Conservation (phyloP, 1,140 invertebrate species). For the Calosoma granatense region DNA sequence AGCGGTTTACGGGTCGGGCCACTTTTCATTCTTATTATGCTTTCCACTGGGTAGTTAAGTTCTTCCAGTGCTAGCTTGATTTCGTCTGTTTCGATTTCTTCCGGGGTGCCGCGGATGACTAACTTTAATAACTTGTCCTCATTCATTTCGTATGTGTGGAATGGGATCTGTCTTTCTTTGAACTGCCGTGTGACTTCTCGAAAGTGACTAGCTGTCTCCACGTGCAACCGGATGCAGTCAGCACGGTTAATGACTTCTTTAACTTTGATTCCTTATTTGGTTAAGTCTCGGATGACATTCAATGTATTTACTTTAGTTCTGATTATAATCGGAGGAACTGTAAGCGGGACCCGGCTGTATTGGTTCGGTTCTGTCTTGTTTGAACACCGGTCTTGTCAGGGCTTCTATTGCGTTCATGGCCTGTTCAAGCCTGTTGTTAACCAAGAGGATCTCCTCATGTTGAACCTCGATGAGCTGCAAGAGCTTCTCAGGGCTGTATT, state of each 20-base stretch:
- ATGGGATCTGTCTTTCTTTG: not conserved
- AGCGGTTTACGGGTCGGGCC: not conserved
- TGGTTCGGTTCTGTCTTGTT: too few species aligned
- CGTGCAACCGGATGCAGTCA: not conserved
- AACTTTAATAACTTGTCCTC: slow-evolving; percentile 12
- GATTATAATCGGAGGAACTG: too few species aligned
- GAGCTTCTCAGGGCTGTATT: too few species aligned
- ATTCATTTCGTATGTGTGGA: slow-evolving; percentile 7
- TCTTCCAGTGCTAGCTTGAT: not conserved
- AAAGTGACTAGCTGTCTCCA: not conserved
- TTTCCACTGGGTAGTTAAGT: not conserved
- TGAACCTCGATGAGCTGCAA: too few species aligned
- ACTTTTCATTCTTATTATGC: not conserved
- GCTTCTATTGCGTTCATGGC: too few species aligned
- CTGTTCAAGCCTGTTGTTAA: too few species aligned
- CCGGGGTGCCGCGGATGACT: slow-evolving; percentile 14
- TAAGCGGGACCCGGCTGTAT: too few species aligned
- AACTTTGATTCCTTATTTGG: too few species aligned
- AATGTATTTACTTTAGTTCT: too few species aligned
- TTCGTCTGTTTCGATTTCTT: not conserved
- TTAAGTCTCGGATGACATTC: too few species aligned
- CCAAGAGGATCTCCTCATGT: too few species aligned
- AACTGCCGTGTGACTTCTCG: not conserved
- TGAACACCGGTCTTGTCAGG: too few species aligned
- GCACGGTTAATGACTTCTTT: not conserved